These are phyloP conservation scores for Conistra vaccinii DNA, from an alignment of 2,888 invertebrate genomes.

Conservation along the genomic window DNA sequence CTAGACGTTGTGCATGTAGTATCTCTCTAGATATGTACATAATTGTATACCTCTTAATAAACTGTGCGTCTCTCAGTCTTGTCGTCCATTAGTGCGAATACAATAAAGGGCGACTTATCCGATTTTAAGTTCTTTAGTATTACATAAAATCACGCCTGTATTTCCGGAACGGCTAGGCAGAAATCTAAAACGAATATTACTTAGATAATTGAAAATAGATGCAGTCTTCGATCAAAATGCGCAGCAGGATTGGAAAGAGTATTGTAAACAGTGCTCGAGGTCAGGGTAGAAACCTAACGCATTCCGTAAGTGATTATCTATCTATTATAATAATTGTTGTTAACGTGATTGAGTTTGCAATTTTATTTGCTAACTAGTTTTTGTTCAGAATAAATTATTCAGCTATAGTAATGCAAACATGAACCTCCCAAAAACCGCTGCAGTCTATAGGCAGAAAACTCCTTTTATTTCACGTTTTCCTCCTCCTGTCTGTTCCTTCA, in stretches of 20 bases:
- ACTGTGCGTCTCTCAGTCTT: not conserved
- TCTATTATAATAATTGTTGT: constrained; percentile 4
- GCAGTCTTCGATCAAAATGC: constrained; percentile 1
- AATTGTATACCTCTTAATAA: not conserved
- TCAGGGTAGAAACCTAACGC: constrained; percentile 19
- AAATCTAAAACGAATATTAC: not conserved
- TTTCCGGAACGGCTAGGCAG: no score
- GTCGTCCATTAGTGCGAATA: not conserved
- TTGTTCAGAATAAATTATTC: not conserved
- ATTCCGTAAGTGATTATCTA: constrained; percentile 16
- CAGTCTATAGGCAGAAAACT: not conserved
- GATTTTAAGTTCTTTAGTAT: not conserved
- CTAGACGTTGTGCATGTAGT: no score
- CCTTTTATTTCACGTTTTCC: not conserved
- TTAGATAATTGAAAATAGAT: constrained; percentile 18
- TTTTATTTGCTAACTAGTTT: not conserved
- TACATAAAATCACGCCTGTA: not conserved
- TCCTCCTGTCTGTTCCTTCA: not conserved
- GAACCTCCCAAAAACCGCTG: not conserved
- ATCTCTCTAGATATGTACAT: not conserved
- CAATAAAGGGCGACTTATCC: not conserved
- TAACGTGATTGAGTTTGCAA: not conserved
- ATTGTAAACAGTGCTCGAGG: constrained; percentile 47
- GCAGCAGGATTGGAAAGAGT: constrained; percentile 2
- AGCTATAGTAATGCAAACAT: not conserved